Percentiles rank a stretch among this genome's conserved stretches.
Evolutionary conservation across 2,113 vertebrate species (phyloP).

Genomic region (Dicrurus megarhynchus): DNA sequence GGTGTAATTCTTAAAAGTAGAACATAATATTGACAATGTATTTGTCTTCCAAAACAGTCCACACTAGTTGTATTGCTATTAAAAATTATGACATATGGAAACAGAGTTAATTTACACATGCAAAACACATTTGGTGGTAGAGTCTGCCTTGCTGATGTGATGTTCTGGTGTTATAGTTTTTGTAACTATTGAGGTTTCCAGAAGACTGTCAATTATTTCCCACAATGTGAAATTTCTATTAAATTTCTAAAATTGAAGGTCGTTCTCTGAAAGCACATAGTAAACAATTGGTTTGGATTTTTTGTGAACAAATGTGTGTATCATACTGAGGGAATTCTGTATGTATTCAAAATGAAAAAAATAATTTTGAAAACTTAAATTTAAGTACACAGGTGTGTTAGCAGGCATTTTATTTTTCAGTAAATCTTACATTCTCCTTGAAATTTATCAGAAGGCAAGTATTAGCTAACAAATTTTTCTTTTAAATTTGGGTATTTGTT

Average conservation of each 20-base stretch:
- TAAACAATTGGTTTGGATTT: background rate
- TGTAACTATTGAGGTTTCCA: background rate
- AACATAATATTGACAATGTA: background rate
- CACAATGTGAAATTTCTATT: background rate
- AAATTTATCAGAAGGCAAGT: background rate
- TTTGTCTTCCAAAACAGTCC: background rate
- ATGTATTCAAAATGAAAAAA: background rate
- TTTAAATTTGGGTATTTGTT: background rate
- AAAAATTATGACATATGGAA: background rate
- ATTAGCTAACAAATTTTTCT: background rate
- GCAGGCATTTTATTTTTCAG: background rate
- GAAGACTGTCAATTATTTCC: background rate
- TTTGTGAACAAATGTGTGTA: background rate
- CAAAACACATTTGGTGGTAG: background rate
- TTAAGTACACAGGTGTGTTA: background rate
- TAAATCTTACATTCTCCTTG: background rate
- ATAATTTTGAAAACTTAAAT: background rate
- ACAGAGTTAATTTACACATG: background rate
- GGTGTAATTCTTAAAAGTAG: background rate
- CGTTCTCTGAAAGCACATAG: background rate
- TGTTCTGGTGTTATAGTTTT: background rate
- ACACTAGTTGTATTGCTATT: background rate
- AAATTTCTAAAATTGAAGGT: background rate
- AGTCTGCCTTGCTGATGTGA: background rate
- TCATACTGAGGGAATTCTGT: background rate